Percentiles rank a stretch among this genome's conserved stretches.
These are phyloP conservation scores for Halisarca cf. caerulea DNA, from an alignment of 37 sponge, comb jelly and placozoan genomes.

Conservation along the genomic window DNA sequence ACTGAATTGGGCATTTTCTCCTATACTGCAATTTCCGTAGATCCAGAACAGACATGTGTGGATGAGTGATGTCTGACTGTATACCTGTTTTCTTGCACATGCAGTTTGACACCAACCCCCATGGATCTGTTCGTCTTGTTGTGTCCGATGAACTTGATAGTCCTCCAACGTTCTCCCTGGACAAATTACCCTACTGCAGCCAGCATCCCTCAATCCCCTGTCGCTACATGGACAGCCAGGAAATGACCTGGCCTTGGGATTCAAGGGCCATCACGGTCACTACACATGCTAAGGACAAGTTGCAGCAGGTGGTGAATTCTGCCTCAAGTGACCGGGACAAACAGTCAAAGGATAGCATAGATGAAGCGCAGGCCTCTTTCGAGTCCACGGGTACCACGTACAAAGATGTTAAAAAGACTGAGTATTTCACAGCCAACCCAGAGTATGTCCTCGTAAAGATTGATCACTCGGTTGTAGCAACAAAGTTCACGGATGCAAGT, in stretches of 20 bases:
- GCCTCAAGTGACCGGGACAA: conserved; percentile 32
- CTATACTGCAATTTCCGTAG: too few species aligned
- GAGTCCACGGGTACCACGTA: conserved; percentile 16
- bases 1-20: too few species aligned
- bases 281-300: conserved; percentile 75
- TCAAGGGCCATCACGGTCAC: conserved; percentile 75
- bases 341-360: background rate
- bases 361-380: background rate
- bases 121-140: conserved; percentile 63
- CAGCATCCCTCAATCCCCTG: conserved; percentile 42
- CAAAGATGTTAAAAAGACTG: conserved; percentile 27
- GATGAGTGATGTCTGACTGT: too few species aligned
- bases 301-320: conserved; percentile 48
- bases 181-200: conserved; percentile 49
- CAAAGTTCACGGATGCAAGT: conserved; percentile 42
- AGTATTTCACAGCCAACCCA: conserved; percentile 73
- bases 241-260: conserved; percentile 81
- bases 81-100: too few species aligned
- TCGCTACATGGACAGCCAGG: conserved; percentile 66
- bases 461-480: conserved; percentile 80
- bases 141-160: conserved; percentile 53
- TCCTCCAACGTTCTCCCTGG: conserved; percentile 17
- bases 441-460: conserved; percentile 62
- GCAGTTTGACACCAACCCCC: conserved; percentile 82
- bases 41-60: too few species aligned